Evolutionary conservation across 2,797 vertebrate genomes (phyloP).

Genomic region (Carcharodon carcharias): DNA sequence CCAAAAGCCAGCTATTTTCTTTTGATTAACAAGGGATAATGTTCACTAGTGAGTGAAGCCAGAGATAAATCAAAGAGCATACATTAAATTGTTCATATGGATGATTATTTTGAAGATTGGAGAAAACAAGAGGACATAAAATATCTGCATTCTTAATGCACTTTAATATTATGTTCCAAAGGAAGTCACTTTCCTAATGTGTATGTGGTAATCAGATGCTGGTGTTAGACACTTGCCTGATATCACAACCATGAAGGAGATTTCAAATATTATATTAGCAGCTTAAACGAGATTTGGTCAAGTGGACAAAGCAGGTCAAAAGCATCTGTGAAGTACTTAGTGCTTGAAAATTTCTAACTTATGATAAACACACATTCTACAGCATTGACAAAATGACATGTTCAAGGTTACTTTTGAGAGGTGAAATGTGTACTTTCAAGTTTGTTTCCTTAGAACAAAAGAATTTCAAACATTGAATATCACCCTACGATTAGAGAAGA

Average conservation of each 20-base stretch:
- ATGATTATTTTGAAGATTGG: background rate
- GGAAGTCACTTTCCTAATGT: background rate
- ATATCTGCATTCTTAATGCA: background rate
- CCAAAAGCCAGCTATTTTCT: background rate
- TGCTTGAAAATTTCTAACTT: background rate
- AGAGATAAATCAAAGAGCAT: background rate
- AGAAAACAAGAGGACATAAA: background rate
- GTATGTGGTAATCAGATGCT: background rate
- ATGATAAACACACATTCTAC: background rate
- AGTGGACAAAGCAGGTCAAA: background rate
- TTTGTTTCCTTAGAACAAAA: background rate
- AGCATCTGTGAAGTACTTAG: background rate
- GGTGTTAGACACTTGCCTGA: background rate
- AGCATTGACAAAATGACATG: background rate
- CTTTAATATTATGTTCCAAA: background rate
- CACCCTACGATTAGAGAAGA: background rate
- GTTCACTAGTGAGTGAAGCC: background rate
- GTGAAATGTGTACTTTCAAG: background rate
- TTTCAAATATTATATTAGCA: background rate
- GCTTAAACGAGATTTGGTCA: background rate
- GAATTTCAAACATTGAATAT: background rate
- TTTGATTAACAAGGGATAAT: background rate
- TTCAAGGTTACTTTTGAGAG: background rate
- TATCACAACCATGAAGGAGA: background rate
- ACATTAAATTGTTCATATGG: background rate